Percentiles rank a stretch among this genome's conserved stretches.
phyloP scores from a whole-genome alignment of 2,113 vertebrate genomes.

The Strigops habroptila region DNA sequence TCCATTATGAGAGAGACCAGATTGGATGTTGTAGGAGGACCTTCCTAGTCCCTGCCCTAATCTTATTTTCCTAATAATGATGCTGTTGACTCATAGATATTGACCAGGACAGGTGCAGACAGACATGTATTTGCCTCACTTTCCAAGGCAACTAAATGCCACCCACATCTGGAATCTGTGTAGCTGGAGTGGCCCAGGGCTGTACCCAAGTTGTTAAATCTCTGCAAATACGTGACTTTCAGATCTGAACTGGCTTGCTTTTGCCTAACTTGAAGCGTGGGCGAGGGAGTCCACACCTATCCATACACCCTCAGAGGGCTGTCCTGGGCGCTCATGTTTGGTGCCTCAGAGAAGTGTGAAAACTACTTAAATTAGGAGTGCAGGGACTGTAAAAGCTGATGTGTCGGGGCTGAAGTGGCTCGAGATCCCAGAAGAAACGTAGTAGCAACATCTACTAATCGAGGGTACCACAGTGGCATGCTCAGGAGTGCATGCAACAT shows the following conservation, averaged over 20 bases:
- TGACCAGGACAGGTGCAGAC: conserved; percentile 57
- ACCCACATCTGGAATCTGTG: conserved; percentile 45
- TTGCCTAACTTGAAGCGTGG: background rate
- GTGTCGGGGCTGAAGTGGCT: background rate
- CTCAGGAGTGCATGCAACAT: rapidly evolving
- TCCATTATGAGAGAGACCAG: background rate
- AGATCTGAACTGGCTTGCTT: conserved; percentile 30
- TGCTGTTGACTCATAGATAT: conserved; percentile 38
- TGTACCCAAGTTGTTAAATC: conserved; percentile 5
- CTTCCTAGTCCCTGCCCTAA: conserved; percentile 20
- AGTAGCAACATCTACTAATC: background rate
- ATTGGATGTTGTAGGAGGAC: conserved; percentile 5
- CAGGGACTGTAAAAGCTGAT: background rate
- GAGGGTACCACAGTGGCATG: background rate
- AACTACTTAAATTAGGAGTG: background rate
- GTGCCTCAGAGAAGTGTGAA: background rate
- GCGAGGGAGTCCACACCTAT: conserved; percentile 25
- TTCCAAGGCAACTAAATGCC: conserved; percentile 43
- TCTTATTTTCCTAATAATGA: conserved; percentile 22
- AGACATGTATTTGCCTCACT: conserved; percentile 43
- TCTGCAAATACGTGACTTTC: conserved; percentile 34
- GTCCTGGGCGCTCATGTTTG: background rate
- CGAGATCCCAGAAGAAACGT: background rate
- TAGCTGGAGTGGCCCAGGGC: conserved; percentile 10
- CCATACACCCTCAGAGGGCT: background rate